Evolutionary conservation across 2,888 invertebrate genomes (phyloP).

Genomic region (Amphiduros pacificus): DNA sequence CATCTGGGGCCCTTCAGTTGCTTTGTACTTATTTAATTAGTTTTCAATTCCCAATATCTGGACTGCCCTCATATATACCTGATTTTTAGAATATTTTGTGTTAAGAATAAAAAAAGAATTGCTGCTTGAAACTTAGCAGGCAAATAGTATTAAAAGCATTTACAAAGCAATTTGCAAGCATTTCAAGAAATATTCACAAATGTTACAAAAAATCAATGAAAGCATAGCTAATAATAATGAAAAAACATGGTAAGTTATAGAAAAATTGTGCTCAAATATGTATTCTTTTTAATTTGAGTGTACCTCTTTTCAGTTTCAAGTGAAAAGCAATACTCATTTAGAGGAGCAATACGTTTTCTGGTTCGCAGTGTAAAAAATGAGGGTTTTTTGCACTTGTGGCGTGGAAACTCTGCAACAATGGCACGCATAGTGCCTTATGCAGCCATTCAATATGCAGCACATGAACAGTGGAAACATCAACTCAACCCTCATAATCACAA

Average conservation of each 20-base stretch:
- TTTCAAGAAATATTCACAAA: not conserved
- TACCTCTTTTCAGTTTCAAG: slow-evolving; percentile 47
- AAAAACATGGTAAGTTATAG: not conserved
- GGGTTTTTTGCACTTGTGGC: slow-evolving; percentile 85
- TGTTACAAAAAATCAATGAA: not conserved
- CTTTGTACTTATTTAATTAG: too few species aligned
- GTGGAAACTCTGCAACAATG: slow-evolving; percentile 99
- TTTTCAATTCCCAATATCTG: too few species aligned
- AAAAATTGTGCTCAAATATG: too few species aligned
- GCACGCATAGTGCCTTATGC: slow-evolving; percentile 95
- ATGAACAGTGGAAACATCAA: slow-evolving; percentile 92
- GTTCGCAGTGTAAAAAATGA: slow-evolving; percentile 70
- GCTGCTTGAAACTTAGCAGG: too few species aligned
- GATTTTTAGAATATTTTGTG: too few species aligned
- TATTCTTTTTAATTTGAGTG: too few species aligned
- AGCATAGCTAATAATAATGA: not conserved
- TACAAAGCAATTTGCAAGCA: too few species aligned
- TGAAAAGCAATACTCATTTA: slow-evolving; percentile 59
- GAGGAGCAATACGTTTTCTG: slow-evolving; percentile 62
- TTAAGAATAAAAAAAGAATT: too few species aligned
- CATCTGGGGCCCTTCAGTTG: too few species aligned
- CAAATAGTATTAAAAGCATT: too few species aligned
- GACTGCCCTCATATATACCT: too few species aligned
- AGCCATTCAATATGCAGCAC: slow-evolving; percentile 94
- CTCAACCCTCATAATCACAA: slow-evolving; percentile 58